These are phyloP conservation scores for Vireo griseus DNA, from an alignment of 2,797 vertebrate species.

Conservation along the genomic window DNA sequence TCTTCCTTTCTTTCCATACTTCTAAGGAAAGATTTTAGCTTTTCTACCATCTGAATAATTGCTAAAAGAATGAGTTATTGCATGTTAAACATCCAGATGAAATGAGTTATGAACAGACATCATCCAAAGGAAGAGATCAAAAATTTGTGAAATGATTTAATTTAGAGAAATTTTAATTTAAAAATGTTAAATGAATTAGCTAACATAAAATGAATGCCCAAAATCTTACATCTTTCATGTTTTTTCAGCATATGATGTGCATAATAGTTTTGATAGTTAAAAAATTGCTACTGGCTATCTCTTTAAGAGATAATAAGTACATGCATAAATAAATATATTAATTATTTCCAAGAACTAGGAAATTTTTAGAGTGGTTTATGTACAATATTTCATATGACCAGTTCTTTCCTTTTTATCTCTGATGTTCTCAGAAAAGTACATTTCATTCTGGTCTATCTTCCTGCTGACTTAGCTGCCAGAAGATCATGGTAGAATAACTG, in stretches of 20 bases:
- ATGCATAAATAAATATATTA: not conserved
- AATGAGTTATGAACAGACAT: not conserved
- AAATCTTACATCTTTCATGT: not conserved
- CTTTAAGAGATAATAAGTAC: not conserved
- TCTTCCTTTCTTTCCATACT: not conserved
- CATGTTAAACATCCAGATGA: not conserved
- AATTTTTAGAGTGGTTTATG: not conserved
- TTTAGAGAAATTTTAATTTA: not conserved
- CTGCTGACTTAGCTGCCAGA: not conserved
- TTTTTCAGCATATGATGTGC: not conserved
- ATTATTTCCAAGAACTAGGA: not conserved
- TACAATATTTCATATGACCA: not conserved
- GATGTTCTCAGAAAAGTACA: not conserved
- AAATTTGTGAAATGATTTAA: not conserved
- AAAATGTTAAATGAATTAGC: not conserved
- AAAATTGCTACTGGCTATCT: not conserved
- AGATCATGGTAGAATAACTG: not conserved
- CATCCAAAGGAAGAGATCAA: accelerated
- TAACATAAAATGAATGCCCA: not conserved
- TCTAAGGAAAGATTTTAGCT: not conserved
- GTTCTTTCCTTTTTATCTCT: not conserved
- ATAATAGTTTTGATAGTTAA: not conserved
- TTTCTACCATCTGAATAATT: not conserved
- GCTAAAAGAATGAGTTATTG: not conserved
- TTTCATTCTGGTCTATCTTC: not conserved